Conservation (phyloP, 2,888 invertebrate species). For the Acronicta leporina region DNA sequence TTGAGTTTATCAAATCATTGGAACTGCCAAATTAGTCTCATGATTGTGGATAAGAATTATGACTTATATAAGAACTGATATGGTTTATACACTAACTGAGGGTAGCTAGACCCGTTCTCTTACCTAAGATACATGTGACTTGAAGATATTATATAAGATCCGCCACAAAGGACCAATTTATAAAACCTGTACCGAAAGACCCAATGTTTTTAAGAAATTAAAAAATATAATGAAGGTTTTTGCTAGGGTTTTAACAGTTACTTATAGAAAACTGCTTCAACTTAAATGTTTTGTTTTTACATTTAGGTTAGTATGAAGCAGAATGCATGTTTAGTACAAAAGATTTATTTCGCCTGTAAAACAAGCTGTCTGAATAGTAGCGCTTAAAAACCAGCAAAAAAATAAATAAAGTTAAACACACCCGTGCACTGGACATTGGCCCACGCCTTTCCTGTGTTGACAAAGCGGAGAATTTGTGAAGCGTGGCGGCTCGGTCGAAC, state of each 20-base stretch:
- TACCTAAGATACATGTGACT: too few species aligned
- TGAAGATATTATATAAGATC: not conserved
- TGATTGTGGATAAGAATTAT: not conserved
- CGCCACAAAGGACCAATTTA: not conserved
- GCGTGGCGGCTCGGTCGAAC: constrained; percentile 74
- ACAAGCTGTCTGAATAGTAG: not conserved
- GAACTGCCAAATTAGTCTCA: not conserved
- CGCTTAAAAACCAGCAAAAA: constrained; percentile 1
- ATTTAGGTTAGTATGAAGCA: not conserved
- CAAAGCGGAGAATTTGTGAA: constrained; percentile 78
- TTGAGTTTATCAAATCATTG: not conserved
- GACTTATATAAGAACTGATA: not conserved
- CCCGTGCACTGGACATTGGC: constrained; percentile 74
- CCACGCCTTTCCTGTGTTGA: constrained; percentile 71
- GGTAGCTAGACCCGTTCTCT: too few species aligned
- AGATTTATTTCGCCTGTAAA: not conserved
- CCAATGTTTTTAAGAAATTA: not conserved
- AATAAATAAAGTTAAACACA: constrained; percentile 50
- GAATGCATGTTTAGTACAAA: not conserved
- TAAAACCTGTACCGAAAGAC: not conserved
- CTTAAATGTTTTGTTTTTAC: too few species aligned
- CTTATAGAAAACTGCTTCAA: too few species aligned
- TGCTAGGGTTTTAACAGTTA: too few species aligned
- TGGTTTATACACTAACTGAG: too few species aligned
- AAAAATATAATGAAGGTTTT: too few species aligned